phyloP scores from a whole-genome alignment of 1,140 invertebrate species.

The Drosophila nigrodunni region DNA sequence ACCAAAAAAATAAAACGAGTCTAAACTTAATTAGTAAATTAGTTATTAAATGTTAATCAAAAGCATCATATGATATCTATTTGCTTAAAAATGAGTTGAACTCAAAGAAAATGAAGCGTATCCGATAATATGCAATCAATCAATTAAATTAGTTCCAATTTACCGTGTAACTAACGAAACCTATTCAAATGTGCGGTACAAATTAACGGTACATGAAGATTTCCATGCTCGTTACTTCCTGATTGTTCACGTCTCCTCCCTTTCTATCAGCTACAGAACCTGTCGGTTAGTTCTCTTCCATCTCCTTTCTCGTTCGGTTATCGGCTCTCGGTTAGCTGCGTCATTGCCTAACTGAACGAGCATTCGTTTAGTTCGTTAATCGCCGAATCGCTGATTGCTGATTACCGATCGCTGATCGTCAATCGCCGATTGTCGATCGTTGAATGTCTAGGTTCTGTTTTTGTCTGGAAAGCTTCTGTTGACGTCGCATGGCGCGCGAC shows the following conservation, averaged over 20 bases:
- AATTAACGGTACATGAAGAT: constrained; percentile 67
- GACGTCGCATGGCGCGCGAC: constrained; percentile 52
- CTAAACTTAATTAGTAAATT: constrained; percentile 38
- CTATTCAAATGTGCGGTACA: constrained; percentile 27
- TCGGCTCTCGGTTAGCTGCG: constrained; percentile 16
- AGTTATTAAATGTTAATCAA: constrained; percentile 40
- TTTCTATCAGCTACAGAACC: constrained; percentile 3
- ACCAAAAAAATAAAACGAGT: constrained; percentile 20
- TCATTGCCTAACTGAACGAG: constrained; percentile 9
- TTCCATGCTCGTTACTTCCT: constrained; percentile 56
- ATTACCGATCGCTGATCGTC: constrained; percentile 6
- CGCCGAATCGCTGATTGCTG: background rate
- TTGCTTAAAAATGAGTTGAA: constrained; percentile 1
- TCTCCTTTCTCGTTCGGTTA: background rate
- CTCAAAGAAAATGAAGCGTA: constrained; percentile 2
- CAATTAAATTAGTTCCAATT: constrained; percentile 55
- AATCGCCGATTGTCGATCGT: constrained; percentile 14
- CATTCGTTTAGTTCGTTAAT: constrained; percentile 5
- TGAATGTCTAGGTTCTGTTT: constrained; percentile 35
- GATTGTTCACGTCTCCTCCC: background rate
- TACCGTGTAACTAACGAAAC: constrained; percentile 36
- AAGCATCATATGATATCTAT: constrained; percentile 36
- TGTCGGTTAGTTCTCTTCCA: constrained; percentile 7
- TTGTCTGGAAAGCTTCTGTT: constrained; percentile 13
- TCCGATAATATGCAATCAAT: constrained; percentile 47